Evolutionary conservation across 2,888 invertebrate species (phyloP).

Genomic region (Calliopum simillimum): DNA sequence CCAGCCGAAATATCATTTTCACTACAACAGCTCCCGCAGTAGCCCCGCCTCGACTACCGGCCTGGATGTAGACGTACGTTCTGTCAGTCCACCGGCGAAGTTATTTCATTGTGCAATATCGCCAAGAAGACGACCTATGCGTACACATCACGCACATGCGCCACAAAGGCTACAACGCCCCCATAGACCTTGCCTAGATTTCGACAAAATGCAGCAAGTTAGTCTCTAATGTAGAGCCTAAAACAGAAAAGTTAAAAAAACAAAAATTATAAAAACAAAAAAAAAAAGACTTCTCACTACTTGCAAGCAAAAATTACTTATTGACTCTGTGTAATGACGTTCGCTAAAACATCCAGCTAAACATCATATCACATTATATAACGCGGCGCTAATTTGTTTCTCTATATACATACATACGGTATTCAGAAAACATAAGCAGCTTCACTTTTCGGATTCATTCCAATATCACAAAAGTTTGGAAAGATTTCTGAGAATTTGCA

Average conservation of each 20-base stretch:
- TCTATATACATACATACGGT: no score
- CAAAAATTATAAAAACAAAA: no score
- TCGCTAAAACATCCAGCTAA: not conserved
- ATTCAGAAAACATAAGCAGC: no score
- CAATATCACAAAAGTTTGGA: no score
- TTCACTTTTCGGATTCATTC: no score
- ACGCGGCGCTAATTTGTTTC: no score
- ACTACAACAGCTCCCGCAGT: constrained; percentile 65
- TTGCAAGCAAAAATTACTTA: constrained; percentile 46
- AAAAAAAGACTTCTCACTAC: constrained; percentile 45
- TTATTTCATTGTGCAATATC: constrained; percentile 72
- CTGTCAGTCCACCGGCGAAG: constrained; percentile 69
- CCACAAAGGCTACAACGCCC: constrained; percentile 71
- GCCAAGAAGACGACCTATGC: constrained; percentile 73
- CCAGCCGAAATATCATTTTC: constrained; percentile 65
- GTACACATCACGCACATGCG: constrained; percentile 66
- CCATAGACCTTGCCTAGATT: constrained; percentile 91
- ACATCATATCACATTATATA: no score
- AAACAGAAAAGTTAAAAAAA: constrained; percentile 39
- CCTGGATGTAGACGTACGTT: constrained; percentile 66
- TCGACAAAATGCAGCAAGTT: constrained; percentile 98
- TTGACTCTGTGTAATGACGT: constrained; percentile 34
- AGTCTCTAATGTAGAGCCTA: constrained; percentile 65
- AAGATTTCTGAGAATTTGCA: no score
- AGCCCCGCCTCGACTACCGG: constrained; percentile 66